These are phyloP conservation scores for Eilema depressum DNA, from an alignment of 2,888 invertebrate genomes.

Conservation along the genomic window DNA sequence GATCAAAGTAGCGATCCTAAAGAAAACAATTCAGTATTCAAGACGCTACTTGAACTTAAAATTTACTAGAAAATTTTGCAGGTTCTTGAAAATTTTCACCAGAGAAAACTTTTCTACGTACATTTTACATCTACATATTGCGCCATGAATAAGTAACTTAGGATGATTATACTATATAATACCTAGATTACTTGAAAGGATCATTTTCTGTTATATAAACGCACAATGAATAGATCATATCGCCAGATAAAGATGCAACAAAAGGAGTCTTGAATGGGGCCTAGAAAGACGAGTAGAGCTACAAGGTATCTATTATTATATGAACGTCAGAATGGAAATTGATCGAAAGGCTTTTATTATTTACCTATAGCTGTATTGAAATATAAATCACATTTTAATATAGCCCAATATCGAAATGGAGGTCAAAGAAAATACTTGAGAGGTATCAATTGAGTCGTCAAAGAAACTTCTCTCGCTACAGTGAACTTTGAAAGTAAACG, in stretches of 20 bases:
- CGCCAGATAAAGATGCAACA: constrained; percentile 6
- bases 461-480: constrained; percentile 26
- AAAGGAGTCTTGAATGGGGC: neutral
- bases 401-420: neutral
- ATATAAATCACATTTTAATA: neutral
- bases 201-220: neutral
- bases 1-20: no score
- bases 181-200: neutral
- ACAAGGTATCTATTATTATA: neutral
- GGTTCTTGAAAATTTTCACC: neutral
- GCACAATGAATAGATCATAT: constrained; percentile 8
- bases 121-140: neutral
- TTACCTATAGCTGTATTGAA: neutral
- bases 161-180: neutral
- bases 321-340: neutral
- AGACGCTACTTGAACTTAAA: neutral
- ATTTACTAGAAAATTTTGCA: neutral
- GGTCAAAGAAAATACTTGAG: constrained; percentile 8
- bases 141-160: neutral
- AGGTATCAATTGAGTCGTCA: constrained; percentile 5
- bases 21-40: neutral
- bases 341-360: neutral
- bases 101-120: neutral
- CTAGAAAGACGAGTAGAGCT: constrained; percentile 6
- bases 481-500: constrained; percentile 19